Evolutionary conservation across 2,113 vertebrate species (phyloP), one percentile per base, ranked within the genome.

Genomic region (Nerophis lumbriciformis): DNA sequence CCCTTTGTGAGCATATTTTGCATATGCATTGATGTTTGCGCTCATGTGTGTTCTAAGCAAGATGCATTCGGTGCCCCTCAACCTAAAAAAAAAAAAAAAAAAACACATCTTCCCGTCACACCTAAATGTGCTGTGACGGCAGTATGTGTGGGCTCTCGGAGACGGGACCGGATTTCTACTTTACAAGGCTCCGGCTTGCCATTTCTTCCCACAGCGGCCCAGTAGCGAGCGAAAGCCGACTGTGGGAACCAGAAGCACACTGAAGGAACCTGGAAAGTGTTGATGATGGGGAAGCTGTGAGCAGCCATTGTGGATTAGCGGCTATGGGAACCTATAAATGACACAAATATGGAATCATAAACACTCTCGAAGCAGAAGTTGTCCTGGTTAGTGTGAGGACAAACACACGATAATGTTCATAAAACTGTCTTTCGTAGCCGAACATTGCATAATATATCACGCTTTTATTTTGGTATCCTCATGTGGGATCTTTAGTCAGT

Each of bases 331-430:
- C 59, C 44, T 44, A 59, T 61, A 64, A 8, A 12, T 45, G 61
- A 51, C 14, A 21, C 53, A 72, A 52, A 49, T 73, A 64, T 57
- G 35, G 11, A 51, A 37, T 55, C 65, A 59, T 66, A 64, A 65
- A 35, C 9, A 39, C 53, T 3, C 51, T 28, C 57, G 63, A 78
- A 81, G 82, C 84, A 81, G 81, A 85, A 85, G 81, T 83, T 67
- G 77, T 59, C 56, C 42, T 50, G 21, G 50, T 68, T 64, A 56
- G 49, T 73, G 59, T 71, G 72, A 78, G 55, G 70, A 64, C 72
- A 75, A 78, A 71, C 76, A 45, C 42, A 28, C 63, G 36, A 38
- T 56, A 58, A 47, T 64, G 50, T 42, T 76, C 66, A 65, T 86
- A 82, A 82, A 86, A 39, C 72, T 80, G 80, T 82, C 78, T 21